phyloP scores from a whole-genome alignment of 2,113 vertebrate species.

The Thomomys bottae region DNA sequence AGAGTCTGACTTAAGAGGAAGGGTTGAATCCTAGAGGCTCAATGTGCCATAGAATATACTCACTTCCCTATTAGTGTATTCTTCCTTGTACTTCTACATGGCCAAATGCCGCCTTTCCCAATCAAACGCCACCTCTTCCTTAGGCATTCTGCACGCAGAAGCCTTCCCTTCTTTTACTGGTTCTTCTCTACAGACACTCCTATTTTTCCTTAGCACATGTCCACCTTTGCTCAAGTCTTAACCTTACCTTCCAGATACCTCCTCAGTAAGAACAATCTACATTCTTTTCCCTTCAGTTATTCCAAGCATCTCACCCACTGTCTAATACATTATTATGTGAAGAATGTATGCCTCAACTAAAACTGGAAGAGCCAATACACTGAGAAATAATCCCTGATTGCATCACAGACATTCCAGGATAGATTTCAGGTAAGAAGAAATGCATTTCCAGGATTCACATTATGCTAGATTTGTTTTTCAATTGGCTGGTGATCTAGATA shows the following conservation, averaged over 20 bases:
- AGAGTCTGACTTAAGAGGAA: neutral
- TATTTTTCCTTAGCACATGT: neutral
- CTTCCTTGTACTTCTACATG: neutral
- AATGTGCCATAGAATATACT: fast-evolving
- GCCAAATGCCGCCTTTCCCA: neutral
- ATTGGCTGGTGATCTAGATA: neutral
- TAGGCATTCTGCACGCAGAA: neutral
- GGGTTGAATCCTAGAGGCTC: neutral
- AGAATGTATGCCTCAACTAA: neutral
- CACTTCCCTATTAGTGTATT: neutral
- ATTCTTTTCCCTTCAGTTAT: neutral
- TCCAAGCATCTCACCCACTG: neutral
- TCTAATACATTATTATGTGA: neutral
- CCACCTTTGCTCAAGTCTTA: neutral
- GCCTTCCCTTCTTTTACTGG: neutral
- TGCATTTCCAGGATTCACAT: neutral
- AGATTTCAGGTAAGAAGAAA: neutral
- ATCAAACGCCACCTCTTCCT: neutral
- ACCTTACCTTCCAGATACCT: neutral
- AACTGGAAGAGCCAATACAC: neutral
- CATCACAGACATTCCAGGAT: neutral
- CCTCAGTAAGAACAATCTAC: neutral
- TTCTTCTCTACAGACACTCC: neutral
- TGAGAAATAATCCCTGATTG: neutral
- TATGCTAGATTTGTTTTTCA: neutral